Evolutionary conservation across 2,113 vertebrate species (phyloP).

Genomic region (Corythaeola cristata): DNA sequence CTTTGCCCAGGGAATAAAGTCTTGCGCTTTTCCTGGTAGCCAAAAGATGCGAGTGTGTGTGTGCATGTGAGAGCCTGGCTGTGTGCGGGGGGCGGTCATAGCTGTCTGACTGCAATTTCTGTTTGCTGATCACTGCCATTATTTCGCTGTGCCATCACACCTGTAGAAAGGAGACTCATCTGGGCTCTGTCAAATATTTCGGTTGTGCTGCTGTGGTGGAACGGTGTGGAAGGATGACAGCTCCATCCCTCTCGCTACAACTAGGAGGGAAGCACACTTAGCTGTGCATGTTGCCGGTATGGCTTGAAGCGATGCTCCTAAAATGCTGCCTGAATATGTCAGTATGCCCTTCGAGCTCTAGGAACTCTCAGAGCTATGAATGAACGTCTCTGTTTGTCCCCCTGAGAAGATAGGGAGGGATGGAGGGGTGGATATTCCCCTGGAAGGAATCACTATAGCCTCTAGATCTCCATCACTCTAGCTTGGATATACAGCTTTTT

Average conservation of each 20-base stretch:
- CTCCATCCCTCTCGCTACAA: background rate
- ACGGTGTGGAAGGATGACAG: background rate
- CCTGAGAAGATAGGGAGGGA: background rate
- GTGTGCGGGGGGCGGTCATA: background rate
- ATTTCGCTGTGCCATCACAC: background rate
- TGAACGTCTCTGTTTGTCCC: background rate
- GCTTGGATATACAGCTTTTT: background rate
- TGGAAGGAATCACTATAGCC: background rate
- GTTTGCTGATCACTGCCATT: background rate
- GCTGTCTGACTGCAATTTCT: conserved; percentile 8
- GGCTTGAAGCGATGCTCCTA: background rate
- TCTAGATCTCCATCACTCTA: background rate
- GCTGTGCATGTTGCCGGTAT: background rate
- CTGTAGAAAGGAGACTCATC: background rate
- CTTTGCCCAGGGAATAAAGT: background rate
- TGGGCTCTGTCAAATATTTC: conserved; percentile 19
- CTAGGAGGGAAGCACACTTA: background rate
- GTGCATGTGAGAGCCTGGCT: background rate
- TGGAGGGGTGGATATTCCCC: background rate
- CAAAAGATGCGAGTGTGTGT: background rate
- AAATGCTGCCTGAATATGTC: background rate
- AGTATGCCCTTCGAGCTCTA: background rate
- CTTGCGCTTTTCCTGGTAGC: background rate
- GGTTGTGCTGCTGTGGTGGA: background rate
- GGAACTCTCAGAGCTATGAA: background rate